Conservation (phyloP, 1,140 invertebrate species). For the Dermatophagoides farinae region DNA sequence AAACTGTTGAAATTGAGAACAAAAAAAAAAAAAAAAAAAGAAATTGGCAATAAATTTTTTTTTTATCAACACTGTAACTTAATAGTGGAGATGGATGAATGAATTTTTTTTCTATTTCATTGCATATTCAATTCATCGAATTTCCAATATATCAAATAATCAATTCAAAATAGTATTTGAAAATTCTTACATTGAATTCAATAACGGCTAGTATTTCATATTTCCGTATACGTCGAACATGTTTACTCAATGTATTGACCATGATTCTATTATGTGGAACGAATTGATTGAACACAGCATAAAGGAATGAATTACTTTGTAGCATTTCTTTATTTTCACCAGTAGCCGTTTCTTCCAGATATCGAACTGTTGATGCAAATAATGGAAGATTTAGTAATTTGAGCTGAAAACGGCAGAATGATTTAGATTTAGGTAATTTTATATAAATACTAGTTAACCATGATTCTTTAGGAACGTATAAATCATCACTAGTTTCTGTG, state of each 20-base stretch:
- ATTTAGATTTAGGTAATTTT: conserved; percentile 1
- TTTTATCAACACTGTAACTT: neutral
- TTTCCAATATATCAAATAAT: neutral
- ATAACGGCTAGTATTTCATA: conserved; percentile 1
- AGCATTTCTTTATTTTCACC: neutral
- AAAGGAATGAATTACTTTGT: conserved; percentile 1
- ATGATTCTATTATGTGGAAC: conserved; percentile 4
- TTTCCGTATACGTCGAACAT: neutral
- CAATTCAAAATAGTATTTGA: too few relatives aligned
- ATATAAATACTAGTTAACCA: conserved; percentile 6
- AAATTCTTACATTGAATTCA: conserved; percentile 1
- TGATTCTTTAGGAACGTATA: neutral
- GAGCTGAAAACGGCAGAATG: neutral
- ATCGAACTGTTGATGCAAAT: neutral
- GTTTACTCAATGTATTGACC: neutral
- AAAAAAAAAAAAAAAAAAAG: too few relatives aligned
- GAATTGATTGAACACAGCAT: neutral
- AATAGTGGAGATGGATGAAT: too few relatives aligned
- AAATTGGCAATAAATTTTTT: neutral
- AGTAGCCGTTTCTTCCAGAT: neutral
- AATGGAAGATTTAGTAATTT: conserved; percentile 1
- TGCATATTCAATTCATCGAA: neutral
- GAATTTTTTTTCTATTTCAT: neutral
- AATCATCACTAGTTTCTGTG: neutral
- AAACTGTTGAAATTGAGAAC: neutral